Evolutionary conservation across 2,113 vertebrate species (phyloP).

Genomic region (Merops nubicus): DNA sequence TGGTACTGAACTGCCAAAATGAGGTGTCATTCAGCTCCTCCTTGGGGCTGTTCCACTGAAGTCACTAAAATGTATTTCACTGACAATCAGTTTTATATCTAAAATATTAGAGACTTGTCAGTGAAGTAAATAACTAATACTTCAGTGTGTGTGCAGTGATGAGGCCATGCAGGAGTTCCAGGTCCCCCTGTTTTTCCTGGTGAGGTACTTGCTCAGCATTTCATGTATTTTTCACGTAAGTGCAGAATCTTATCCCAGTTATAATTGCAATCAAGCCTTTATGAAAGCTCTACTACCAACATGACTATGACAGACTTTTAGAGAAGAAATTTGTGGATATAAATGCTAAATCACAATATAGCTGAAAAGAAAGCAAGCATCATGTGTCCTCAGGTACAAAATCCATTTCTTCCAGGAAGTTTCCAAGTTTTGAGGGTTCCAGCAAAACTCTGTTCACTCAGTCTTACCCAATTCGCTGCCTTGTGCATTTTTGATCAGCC

Average conservation of each 20-base stretch:
- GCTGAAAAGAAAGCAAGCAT: neutral
- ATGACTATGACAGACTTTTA: neutral
- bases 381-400: neutral
- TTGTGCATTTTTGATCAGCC: neutral
- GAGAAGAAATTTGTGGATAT: neutral
- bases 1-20: neutral
- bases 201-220: neutral
- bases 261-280: neutral
- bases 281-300: neutral
- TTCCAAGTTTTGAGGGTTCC: neutral
- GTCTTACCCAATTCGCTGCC: neutral
- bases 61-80: neutral
- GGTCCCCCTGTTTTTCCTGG: neutral
- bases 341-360: neutral
- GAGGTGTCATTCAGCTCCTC: neutral
- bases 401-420: neutral
- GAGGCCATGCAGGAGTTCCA: neutral
- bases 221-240: neutral
- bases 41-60: neutral
- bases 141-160: neutral
- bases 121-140: neutral
- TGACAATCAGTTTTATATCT: neutral
- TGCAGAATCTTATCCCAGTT: accelerated
- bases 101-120: neutral
- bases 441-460: neutral